Evolutionary conservation across 2,797 vertebrate genomes (phyloP).

Genomic region (Notolepis coatsorum): DNA sequence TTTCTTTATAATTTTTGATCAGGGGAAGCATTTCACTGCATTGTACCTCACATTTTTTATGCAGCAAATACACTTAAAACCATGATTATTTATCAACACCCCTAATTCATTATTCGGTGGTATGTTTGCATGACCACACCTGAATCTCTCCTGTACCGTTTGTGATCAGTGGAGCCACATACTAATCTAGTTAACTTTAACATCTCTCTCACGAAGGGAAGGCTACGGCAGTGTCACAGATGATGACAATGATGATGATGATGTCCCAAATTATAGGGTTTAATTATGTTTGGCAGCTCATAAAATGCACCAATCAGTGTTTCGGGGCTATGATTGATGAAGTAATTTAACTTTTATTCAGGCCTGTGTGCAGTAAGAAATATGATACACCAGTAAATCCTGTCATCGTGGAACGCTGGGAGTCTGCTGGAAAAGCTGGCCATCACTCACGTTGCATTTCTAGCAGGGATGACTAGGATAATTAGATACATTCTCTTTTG

Average conservation of each 20-base stretch:
- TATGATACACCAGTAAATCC: constrained; percentile 17
- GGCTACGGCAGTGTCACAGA: constrained; percentile 37
- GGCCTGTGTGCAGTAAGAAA: constrained; percentile 30
- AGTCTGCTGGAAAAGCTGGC: constrained; percentile 10
- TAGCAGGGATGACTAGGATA: no score
- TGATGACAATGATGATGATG: constrained; percentile 54
- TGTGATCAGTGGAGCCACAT: neutral
- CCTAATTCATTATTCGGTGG: no score
- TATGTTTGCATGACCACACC: constrained; percentile 3
- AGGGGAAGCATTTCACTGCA: no score
- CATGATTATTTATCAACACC: no score
- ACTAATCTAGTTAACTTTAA: constrained; percentile 7
- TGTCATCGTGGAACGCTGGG: neutral
- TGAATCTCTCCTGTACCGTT: neutral
- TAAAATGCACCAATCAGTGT: constrained; percentile 57
- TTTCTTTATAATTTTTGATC: no score
- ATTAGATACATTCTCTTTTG: neutral
- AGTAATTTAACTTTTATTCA: constrained; percentile 55
- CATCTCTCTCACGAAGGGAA: constrained; percentile 32
- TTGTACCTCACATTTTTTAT: no score
- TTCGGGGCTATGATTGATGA: constrained; percentile 53
- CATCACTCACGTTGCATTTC: constrained; percentile 12
- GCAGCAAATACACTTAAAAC: no score
- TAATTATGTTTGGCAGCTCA: constrained; percentile 59
- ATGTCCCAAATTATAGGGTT: constrained; percentile 48